These are phyloP conservation scores for Sclerurus mexicanus DNA, from an alignment of 2,113 vertebrate genomes.

Conservation along the genomic window DNA sequence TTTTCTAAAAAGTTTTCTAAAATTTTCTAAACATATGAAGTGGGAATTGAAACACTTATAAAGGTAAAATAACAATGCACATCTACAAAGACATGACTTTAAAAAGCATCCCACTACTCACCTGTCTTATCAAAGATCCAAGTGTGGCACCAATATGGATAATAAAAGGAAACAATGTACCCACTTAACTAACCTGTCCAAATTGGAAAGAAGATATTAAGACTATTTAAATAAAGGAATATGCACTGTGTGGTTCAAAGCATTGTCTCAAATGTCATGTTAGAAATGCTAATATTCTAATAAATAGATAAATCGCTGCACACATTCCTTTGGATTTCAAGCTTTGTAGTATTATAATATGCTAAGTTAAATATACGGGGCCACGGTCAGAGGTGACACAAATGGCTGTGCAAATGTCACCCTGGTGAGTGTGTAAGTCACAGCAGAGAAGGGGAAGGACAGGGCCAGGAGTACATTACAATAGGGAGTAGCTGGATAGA, in stretches of 20 bases:
- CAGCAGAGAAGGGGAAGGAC: background rate
- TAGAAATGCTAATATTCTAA: constrained; percentile 37
- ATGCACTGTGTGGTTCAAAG: background rate
- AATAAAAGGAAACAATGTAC: background rate
- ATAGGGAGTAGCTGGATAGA: background rate
- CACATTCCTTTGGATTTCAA: constrained; percentile 6
- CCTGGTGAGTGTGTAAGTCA: fast-evolving
- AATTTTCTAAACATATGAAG: background rate
- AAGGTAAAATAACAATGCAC: background rate
- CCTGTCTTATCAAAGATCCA: background rate
- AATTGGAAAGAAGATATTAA: background rate
- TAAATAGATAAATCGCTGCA: background rate
- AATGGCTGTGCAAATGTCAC: background rate
- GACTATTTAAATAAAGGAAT: constrained; percentile 15
- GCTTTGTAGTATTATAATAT: background rate
- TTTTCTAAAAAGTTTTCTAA: background rate
- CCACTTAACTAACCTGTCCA: background rate
- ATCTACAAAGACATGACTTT: background rate
- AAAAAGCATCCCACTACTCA: background rate
- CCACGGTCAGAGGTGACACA: background rate
- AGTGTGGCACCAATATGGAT: background rate
- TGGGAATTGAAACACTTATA: background rate
- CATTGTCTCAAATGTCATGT: background rate
- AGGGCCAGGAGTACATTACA: background rate
- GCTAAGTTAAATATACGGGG: background rate